Evolutionary conservation across 1,140 invertebrate genomes (phyloP), one percentile per base, ranked within the genome.

Genomic region (Drosophila pectinifera): DNA sequence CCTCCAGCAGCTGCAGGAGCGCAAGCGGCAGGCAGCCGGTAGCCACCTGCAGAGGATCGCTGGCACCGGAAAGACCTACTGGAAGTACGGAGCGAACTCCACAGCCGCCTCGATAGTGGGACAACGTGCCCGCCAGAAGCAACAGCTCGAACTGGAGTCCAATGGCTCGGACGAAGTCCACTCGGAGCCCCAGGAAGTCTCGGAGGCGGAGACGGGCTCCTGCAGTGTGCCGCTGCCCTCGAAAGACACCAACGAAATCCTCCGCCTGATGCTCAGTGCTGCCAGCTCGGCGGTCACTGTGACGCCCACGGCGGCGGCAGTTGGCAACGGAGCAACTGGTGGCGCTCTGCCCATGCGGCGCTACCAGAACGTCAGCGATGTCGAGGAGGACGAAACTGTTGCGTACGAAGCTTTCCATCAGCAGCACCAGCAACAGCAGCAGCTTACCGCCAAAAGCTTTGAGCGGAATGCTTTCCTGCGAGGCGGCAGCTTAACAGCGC

Each of bases 341-440:
- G 83, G 64, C 54, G 49, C 59, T 41, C 42, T 46, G 49, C 49
- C 54, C 31, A 14, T 61, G 48, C 57, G 75, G 41, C 78, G 83
- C 48, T 81, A 89, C 41, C 78, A 79, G 36, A 45, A 72, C 7
- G 58, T 49, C 41, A 72, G 68, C 49, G 78, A 64, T 43, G 63
- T 63, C 38, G 83, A 79, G 57, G 70, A 88, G 59, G 77, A 67
- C 63, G 88, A 91, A 91, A 91, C 90, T 91, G 90, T 91, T 91
- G 90, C 90, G 73, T 91, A 84, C 69, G 85, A 84, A 91, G 90
- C 90, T 88, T 91, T 91, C 56, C 85, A 88, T 41, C 69, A 56
- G 26, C 42, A 56, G 26, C 45, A 48, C 2, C 22, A 24, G 55
- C 77, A 18, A 18, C 48, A 51, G 14, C 48, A 51, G 34, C 48